phyloP scores from a whole-genome alignment of 2,888 invertebrate genomes.

The Rhagium mordax region DNA sequence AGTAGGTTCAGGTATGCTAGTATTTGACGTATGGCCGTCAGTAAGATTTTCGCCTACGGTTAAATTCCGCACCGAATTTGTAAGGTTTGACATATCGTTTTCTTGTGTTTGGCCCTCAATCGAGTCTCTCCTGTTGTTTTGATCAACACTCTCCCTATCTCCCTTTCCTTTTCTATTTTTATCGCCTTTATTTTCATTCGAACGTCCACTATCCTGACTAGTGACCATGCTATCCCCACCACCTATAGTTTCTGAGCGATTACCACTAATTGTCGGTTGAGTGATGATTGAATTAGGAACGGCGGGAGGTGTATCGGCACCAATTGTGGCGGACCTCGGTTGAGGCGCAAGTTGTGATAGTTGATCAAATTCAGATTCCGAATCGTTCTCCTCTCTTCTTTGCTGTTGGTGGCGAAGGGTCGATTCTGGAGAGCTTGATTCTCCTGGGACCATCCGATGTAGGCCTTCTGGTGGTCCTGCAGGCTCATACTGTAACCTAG shows the following conservation, averaged over 20 bases:
- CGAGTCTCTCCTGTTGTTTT: slow-evolving; percentile 56
- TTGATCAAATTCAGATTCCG: slow-evolving; percentile 56
- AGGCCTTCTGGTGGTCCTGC: slow-evolving; percentile 72
- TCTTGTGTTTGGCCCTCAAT: slow-evolving; percentile 62
- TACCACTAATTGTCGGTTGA: slow-evolving; percentile 36
- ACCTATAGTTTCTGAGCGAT: slow-evolving; percentile 62
- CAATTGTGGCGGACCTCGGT: slow-evolving; percentile 68
- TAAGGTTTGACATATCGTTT: slow-evolving; percentile 56
- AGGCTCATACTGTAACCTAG: slow-evolving; percentile 48
- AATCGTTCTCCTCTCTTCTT: slow-evolving; percentile 54
- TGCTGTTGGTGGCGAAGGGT: slow-evolving; percentile 49
- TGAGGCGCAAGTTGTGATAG: slow-evolving; percentile 50
- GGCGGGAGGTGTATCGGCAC: slow-evolving; percentile 68
- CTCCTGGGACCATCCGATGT: slow-evolving; percentile 77
- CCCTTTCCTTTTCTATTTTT: slow-evolving; percentile 54
- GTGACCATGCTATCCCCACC: slow-evolving; percentile 54
- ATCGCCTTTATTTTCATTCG: slow-evolving; percentile 52
- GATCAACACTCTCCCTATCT: slow-evolving; percentile 21
- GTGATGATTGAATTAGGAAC: slow-evolving; percentile 23
- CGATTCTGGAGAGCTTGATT: slow-evolving; percentile 72
- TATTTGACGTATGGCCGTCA: slow-evolving; percentile 55
- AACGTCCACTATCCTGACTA: slow-evolving; percentile 9
- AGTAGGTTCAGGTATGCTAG: slow-evolving; percentile 49
- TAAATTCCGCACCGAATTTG: slow-evolving; percentile 64
- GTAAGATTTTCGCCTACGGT: slow-evolving; percentile 65